Evolutionary conservation across 2,888 invertebrate genomes (phyloP).

Genomic region (Trilocha varians): DNA sequence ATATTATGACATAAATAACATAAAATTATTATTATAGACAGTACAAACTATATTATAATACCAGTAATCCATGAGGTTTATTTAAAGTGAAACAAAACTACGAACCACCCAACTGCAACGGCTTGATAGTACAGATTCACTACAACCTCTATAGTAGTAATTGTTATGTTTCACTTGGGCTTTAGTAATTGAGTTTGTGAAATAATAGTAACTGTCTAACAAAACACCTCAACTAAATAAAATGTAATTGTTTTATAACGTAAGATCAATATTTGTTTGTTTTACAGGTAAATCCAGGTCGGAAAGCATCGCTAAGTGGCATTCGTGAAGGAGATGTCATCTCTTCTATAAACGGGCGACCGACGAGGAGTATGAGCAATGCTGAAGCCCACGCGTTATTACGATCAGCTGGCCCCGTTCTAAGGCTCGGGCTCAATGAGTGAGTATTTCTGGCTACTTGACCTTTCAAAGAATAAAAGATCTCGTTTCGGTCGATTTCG

Average conservation of each 20-base stretch:
- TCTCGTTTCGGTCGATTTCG: no score
- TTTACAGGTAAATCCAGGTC: conserved; percentile 88
- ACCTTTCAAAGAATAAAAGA: neutral
- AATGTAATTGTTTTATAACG: no score
- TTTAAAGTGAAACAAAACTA: no score
- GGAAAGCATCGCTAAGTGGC: conserved; percentile 86
- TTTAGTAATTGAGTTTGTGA: no score
- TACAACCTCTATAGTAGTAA: neutral
- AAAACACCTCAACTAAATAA: no score
- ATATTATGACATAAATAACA: no score
- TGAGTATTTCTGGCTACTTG: conserved; percentile 60
- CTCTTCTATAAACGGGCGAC: conserved; percentile 82
- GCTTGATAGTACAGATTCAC: no score
- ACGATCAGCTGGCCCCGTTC: conserved; percentile 78
- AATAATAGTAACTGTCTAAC: no score
- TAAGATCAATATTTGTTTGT: conserved; percentile 1
- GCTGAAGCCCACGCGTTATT: conserved; percentile 82
- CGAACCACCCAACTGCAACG: no score
- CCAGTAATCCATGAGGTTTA: no score
- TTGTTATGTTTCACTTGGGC: neutral
- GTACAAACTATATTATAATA: no score
- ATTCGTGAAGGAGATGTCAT: conserved; percentile 87
- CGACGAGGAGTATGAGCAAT: conserved; percentile 78
- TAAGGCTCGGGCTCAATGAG: conserved; percentile 81
- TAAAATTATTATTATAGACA: no score